A percentile compares a stretch with the other conserved stretches of the same genome.
These are phyloP conservation scores for Ellobius talpinus DNA, from an alignment of 2,113 vertebrate genomes.

Conservation along the genomic window DNA sequence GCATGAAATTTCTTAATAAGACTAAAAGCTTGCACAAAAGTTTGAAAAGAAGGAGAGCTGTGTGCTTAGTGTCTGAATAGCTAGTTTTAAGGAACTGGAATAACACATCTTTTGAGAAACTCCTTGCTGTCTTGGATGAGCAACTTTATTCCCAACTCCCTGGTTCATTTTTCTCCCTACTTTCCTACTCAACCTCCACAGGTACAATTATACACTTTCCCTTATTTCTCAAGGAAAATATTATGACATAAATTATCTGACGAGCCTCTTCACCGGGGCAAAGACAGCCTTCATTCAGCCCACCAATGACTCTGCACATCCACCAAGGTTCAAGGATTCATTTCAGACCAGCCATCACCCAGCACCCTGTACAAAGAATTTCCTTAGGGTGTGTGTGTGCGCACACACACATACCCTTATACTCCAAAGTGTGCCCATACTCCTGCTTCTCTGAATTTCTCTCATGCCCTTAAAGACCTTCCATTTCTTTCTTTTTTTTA, in stretches of 20 bases:
- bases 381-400: neutral
- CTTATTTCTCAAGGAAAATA: slow-evolving; percentile 23
- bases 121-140: neutral
- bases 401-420: neutral
- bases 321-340: neutral
- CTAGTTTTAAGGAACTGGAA: neutral
- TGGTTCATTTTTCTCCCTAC: neutral
- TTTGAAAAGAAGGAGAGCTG: neutral
- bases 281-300: neutral
- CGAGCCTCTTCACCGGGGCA: neutral
- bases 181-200: neutral
- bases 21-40: neutral
- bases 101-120: neutral
- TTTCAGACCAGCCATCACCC: neutral
- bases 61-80: neutral
- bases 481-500: neutral
- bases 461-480: neutral
- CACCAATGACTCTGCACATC: neutral
- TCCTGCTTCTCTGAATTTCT: neutral
- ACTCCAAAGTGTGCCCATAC: neutral
- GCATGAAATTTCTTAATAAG: neutral
- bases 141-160: neutral
- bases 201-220: neutral
- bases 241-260: neutral
- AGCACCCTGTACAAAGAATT: neutral